phyloP scores from a whole-genome alignment of 2,888 invertebrate genomes.

The Drosophila austrosaltans region DNA sequence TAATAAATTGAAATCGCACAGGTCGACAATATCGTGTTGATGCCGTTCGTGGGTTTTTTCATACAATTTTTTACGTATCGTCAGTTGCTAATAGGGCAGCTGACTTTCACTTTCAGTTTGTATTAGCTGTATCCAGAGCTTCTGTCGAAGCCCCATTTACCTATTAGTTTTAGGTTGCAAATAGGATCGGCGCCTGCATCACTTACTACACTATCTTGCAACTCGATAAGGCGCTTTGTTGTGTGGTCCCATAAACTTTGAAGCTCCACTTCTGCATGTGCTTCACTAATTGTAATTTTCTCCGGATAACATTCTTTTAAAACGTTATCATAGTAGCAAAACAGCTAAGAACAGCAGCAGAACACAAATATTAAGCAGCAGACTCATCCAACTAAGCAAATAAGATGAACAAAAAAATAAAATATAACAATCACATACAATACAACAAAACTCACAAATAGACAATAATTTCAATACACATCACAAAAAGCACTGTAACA shows the following conservation, averaged over 20 bases:
- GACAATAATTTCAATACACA: background rate
- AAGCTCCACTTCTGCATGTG: background rate
- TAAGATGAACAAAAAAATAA: background rate
- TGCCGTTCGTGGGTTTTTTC: no score
- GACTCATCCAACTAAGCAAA: background rate
- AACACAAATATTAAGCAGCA: background rate
- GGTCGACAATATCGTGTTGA: no score
- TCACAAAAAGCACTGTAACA: no score
- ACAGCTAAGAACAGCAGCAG: background rate
- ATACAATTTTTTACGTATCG: no score
- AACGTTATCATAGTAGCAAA: background rate
- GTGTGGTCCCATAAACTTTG: background rate
- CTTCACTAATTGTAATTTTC: background rate
- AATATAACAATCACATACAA: background rate
- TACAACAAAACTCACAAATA: background rate
- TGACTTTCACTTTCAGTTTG: no score
- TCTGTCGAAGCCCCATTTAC: no score
- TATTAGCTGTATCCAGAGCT: no score
- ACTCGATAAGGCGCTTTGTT: background rate
- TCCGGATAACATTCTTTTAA: background rate
- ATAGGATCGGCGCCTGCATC: no score
- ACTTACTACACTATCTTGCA: background rate
- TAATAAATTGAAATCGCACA: no score
- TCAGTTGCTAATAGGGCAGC: no score
- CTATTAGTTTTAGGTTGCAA: no score